Conservation (phyloP, 2,797 vertebrate genomes). For the Remorina albescens region DNA sequence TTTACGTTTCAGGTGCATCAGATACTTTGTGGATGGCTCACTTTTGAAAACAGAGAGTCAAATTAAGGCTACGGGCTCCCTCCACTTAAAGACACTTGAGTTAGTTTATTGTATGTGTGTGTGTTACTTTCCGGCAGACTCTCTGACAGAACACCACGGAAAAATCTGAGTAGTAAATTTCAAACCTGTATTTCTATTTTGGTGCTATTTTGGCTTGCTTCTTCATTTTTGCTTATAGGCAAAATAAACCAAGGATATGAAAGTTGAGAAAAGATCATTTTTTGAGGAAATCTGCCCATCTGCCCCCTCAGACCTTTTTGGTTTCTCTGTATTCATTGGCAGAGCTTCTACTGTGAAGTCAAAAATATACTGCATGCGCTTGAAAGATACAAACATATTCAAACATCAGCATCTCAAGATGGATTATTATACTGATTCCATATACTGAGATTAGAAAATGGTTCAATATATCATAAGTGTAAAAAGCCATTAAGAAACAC, state of each 20-base stretch:
- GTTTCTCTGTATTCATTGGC: not conserved
- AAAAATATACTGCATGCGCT: not conserved
- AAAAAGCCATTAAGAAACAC: too few relatives aligned
- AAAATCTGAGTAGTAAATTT: conserved; percentile 42
- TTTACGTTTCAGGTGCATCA: conserved; percentile 20
- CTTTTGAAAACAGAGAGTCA: conserved; percentile 35
- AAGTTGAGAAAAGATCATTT: conserved; percentile 22
- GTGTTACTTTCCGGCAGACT: conserved; percentile 22
- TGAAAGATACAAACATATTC: not conserved
- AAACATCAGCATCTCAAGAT: not conserved
- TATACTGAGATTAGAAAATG: not conserved
- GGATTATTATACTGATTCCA: conserved; percentile 1
- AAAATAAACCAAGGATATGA: conserved; percentile 42
- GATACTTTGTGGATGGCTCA: conserved; percentile 3
- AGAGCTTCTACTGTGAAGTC: not conserved
- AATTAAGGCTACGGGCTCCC: conserved; percentile 23
- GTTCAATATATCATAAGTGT: too few relatives aligned
- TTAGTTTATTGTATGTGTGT: conserved; percentile 34
- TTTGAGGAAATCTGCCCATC: conserved; percentile 30
- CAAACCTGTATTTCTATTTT: conserved; percentile 43
- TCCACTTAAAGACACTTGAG: conserved; percentile 45
- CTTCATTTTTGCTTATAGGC: conserved; percentile 46
- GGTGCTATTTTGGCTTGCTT: conserved; percentile 29
- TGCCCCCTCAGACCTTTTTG: not conserved
- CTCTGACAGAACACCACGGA: conserved; percentile 20